A percentile compares a stretch with the other conserved stretches of the same genome.
Conservation (phyloP, 53 echinoderm and acorn worm species). For the Holothuria leucospilota region DNA sequence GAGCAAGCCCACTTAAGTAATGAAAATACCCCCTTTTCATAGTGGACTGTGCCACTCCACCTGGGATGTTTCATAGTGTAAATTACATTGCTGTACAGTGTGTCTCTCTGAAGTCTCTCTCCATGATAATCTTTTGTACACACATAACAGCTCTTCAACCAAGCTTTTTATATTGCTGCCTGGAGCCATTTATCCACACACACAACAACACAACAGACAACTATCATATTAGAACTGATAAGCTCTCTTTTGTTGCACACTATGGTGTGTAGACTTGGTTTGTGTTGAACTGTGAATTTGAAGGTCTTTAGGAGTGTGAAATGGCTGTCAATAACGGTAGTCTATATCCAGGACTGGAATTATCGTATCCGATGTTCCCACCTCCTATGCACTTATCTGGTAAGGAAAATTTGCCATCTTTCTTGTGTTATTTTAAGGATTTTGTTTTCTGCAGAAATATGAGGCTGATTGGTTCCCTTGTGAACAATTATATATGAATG, state of each 20-base stretch:
- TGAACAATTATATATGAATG: constrained; percentile 49
- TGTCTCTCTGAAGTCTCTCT: constrained; percentile 31
- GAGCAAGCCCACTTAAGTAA: too few species aligned
- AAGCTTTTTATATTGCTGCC: constrained; percentile 44
- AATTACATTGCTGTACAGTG: constrained; percentile 30
- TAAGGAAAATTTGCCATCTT: constrained; percentile 50
- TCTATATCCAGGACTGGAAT: constrained; percentile 88
- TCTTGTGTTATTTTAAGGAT: constrained; percentile 12
- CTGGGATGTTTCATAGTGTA: constrained; percentile 37
- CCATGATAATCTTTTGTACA: constrained; percentile 44
- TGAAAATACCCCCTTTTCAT: constrained; percentile 32
- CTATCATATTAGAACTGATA: constrained; percentile 47
- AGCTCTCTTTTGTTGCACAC: constrained; percentile 46
- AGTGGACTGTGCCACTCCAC: constrained; percentile 39
- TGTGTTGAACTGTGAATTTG: constrained; percentile 47
- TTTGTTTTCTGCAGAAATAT: constrained; percentile 21
- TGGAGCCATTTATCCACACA: constrained; percentile 33
- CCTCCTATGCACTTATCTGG: constrained; percentile 85
- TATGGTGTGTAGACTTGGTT: constrained; percentile 35
- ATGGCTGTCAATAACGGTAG: constrained; percentile 98
- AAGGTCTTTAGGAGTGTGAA: constrained; percentile 58
- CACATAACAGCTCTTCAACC: constrained; percentile 45
- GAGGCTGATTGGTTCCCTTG: constrained; percentile 27
- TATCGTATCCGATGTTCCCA: constrained; percentile 88
- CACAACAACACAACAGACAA: constrained; percentile 47